Evolutionary conservation across 1,140 invertebrate species (phyloP), one percentile per base, ranked within the genome.

Genomic region (Apis cerana): DNA sequence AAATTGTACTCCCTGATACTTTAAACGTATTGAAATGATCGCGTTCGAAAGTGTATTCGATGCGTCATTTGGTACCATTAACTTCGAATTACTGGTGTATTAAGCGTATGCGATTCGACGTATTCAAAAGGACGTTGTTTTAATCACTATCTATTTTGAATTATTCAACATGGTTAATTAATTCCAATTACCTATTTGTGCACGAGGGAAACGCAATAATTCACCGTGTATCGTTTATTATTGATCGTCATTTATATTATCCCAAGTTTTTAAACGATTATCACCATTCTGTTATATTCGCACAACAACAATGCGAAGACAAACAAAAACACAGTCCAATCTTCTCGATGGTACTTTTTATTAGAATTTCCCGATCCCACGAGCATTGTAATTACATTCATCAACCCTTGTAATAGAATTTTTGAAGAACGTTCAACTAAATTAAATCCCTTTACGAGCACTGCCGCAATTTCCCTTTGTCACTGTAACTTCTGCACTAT

Each of bases 131-230:
- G 48, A 17, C 61, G 61, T 19, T 75, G 59, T 64, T 76, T 61
- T 64, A 76, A 76, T 76, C 23, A 64, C 33, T 54, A 76, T n/a
- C 61, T 23, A 76, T 65, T 76, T 54, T 65, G 61, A 65, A 76
- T 76, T 76, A 76, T 76, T 76, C 75, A 76, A 76, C 50, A 33
- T 43, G 61, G 61, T 52, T 43, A 76, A 76, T 76, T 76, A 76
- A 76, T 76, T 76, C 13, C 61, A 76, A 65, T 76, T 65, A 65
- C 50, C 50, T 50, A 54, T n/a, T n/a, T 10, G 50, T n/a, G 12
- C 74, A 27, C 9, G 7, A 11, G 23, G 19, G n/a, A 33, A 67
- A n/a, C 9, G 61, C 50, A 52, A 67, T 76, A 76, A 76, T 62
- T 54, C n/a, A 54, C 1, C 23, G 13, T 52, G 10, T 27, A 56